Conservation (phyloP, 2,888 invertebrate genomes). For the Lasioglossum morio region DNA sequence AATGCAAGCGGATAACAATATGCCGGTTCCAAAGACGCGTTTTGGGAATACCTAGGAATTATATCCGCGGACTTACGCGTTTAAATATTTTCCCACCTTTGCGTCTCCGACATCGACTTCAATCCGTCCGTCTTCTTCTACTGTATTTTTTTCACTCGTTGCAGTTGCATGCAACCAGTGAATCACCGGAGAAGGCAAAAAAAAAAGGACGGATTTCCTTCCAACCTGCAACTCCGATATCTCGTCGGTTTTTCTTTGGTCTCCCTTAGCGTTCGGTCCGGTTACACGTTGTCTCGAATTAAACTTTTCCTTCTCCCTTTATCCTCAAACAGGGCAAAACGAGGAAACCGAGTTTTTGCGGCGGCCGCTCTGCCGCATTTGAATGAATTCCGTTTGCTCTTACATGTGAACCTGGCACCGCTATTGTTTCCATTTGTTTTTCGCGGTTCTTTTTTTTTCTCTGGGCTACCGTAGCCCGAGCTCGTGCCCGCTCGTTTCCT, state of each 20-base stretch:
- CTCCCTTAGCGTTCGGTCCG: constrained; percentile 5
- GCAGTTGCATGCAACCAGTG: not conserved
- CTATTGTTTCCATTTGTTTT: constrained; percentile 13
- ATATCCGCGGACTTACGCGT: constrained; percentile 28
- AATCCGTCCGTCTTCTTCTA: not conserved
- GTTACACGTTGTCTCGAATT: constrained; percentile 6
- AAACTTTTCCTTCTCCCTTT: constrained; percentile 8
- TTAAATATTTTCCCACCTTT: constrained; percentile 35
- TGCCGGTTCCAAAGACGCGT: constrained; percentile 48
- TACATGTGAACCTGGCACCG: not conserved
- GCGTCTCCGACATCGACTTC: not conserved
- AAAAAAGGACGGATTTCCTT: not conserved
- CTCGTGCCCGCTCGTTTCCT: not conserved
- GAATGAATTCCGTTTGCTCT: constrained; percentile 1
- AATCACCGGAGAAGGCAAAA: not conserved
- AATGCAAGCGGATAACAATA: constrained; percentile 54
- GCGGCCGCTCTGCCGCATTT: not conserved
- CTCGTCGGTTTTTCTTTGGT: not conserved
- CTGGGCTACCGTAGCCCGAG: too few relatives aligned
- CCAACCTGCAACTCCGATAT: not conserved
- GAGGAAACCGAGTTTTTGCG: constrained; percentile 6
- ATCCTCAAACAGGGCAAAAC: not conserved
- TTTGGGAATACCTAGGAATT: constrained; percentile 54
- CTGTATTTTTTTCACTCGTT: too few relatives aligned
- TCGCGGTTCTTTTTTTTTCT: not conserved